These are phyloP conservation scores for Chrysolophus pictus DNA, from an alignment of 2,797 vertebrate genomes.

Conservation along the genomic window DNA sequence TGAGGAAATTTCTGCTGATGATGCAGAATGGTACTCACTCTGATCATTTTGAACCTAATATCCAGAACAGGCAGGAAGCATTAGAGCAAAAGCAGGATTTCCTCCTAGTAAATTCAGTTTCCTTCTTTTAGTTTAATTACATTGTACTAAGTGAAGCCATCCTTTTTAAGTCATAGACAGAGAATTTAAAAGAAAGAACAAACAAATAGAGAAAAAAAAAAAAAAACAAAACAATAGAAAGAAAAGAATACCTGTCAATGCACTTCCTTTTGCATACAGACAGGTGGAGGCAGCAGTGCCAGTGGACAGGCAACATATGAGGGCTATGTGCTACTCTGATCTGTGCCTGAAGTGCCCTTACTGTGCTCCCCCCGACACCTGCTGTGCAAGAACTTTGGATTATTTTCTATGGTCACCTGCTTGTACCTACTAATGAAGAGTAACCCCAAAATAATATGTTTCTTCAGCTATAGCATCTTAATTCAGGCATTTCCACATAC, in stretches of 20 bases:
- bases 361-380: neutral
- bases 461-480: neutral
- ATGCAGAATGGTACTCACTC: neutral
- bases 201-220: neutral
- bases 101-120: constrained; percentile 34
- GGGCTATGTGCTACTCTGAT: neutral
- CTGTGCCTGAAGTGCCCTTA: neutral
- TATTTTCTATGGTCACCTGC: neutral
- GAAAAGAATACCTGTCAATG: neutral
- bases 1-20: neutral
- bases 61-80: constrained; percentile 42
- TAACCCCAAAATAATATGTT: neutral
- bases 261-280: neutral
- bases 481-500: neutral
- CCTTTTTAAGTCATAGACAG: neutral
- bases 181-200: neutral
- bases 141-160: neutral
- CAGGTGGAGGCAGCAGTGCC: neutral
- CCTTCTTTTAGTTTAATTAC: neutral
- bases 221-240: neutral
- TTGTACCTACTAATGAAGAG: neutral
- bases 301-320: neutral
- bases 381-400: neutral
- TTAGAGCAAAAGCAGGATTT: constrained; percentile 55
- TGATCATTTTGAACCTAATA: constrained; percentile 1